Evolutionary conservation across 1,140 invertebrate genomes (phyloP), one percentile per base, ranked within the genome.

Genomic region (Aethina tumida): DNA sequence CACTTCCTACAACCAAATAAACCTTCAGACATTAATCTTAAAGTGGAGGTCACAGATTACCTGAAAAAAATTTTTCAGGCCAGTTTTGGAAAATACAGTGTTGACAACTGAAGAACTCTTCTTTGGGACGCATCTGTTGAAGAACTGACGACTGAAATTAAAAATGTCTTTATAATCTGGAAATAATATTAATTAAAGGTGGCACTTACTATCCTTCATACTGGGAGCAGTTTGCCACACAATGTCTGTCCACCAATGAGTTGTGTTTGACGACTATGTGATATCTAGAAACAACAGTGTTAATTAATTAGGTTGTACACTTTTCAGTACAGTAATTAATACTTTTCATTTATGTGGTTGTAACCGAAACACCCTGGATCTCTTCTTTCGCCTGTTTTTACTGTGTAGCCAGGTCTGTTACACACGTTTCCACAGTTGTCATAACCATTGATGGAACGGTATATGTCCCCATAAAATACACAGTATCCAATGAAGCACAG

Each of bases 371-470:
- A 65, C 4, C 36, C 18, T 28, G 31, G 22, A 13, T 43, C 28
- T 9, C 28, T 27, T 35, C 30, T 39, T 13, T 39, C 30, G n/a
- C 9, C 21, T 32, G 6, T 19, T 7, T 27, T 40, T 37, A 18
- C 10, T 19, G 12, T 13, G 15, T 9, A 19, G 7, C 12, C 68
- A 15, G 62, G 44, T 27, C 60, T 64, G 4, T 78, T 76, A 52
- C 80, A 84, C 29, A 80, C 60, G 50, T 81, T 76, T 2, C 71
- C 78, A 52, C 74, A 79, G 47, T 75, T 70, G 49, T 82, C 77
- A 41, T 74, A 75, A 6, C 79, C 79, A 55, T 79, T 70, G 20
- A 79, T 54, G 8, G 82, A 56, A 13, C 78, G 60, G 42, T 67
- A 63, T 21, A 75, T 63, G 44, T 79, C 69, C 3, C 71, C 71